These are phyloP conservation scores for Formica aserva DNA, from an alignment of 2,888 invertebrate species.

Conservation along the genomic window DNA sequence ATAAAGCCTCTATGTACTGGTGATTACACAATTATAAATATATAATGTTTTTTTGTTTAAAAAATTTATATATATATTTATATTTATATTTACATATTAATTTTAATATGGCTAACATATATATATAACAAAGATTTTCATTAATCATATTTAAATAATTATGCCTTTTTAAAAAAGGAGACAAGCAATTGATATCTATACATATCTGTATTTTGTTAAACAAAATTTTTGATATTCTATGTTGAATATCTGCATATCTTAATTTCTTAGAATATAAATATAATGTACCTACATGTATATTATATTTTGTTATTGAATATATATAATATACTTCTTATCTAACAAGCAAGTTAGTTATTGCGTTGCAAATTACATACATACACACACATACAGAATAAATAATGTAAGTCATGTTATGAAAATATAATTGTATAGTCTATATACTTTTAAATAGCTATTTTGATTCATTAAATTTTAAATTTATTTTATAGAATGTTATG, in stretches of 20 bases:
- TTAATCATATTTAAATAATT: not conserved
- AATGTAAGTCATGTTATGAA: not conserved
- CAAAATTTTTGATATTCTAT: not conserved
- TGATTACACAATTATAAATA: not conserved
- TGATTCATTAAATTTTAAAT: not conserved
- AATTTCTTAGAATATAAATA: not conserved
- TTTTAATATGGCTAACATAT: no score
- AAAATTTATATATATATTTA: not conserved
- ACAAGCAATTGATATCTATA: not conserved
- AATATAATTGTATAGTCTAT: not conserved
- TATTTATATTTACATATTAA: not conserved
- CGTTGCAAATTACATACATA: not conserved
- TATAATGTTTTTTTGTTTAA: not conserved
- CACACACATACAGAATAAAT: not conserved
- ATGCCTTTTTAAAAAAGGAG: not conserved
- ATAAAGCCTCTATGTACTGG: conserved; percentile 54
- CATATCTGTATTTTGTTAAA: not conserved
- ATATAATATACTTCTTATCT: no score
- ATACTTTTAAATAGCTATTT: not conserved
- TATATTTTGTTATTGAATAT: no score
- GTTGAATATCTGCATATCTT: not conserved
- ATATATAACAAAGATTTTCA: not conserved
- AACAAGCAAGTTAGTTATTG: not conserved
- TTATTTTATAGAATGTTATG: not conserved
- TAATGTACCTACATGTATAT: not conserved